Base-by-base conservation (phyloP, 2,797 vertebrate species). In the Melanotaenia maccullochi region DNA sequence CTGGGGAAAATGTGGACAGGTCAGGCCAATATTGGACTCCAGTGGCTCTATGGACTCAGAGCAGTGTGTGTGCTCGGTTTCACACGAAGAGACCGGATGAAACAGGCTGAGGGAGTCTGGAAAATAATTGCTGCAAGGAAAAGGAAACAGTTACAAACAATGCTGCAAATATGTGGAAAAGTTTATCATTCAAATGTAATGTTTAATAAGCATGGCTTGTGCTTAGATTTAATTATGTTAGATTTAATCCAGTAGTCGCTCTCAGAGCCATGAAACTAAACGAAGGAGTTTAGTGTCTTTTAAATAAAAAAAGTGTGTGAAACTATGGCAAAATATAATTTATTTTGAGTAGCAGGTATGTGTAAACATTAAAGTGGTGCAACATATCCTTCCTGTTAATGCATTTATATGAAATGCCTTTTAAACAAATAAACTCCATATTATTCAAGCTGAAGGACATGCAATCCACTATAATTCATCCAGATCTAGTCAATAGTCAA, bases 1-100 rank as follows among this genome's bases (percentile, higher is more conserved):
- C 86, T 89, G 87, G 90, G 83, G 87, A 59, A 85, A 85, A 88
- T 74, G 87, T 87, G 89, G 87, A 91, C 89, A 83, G 89, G 91
- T 92, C 91, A 93, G 82, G 74, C 78, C 74, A 81, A 78, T 76
- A 73, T 30, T 85, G 84, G 84, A 88, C 86, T 88, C 88, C 88
- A 83, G 87, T 76, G 83, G 85, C 85, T 88, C 67, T 62, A 59
- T 84, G 86, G 81, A 88, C 81, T 83, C 55, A 64, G 62, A 71
- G 76, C 81, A 79, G 81, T 71, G 68, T 79, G 82, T 68, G 60
- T 30, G n/a, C 75, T 78, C 68, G 62, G 71, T 70, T 78, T 72
- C 69, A 79, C 60, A 60, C 42, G 70, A 68, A 58, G 77, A 84
- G 74, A 75, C 68, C 72, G 49, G 72, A 60, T 65, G 73, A 65